These are phyloP conservation scores for Ceramica pisi DNA, from an alignment of 2,888 invertebrate genomes.

Conservation along the genomic window DNA sequence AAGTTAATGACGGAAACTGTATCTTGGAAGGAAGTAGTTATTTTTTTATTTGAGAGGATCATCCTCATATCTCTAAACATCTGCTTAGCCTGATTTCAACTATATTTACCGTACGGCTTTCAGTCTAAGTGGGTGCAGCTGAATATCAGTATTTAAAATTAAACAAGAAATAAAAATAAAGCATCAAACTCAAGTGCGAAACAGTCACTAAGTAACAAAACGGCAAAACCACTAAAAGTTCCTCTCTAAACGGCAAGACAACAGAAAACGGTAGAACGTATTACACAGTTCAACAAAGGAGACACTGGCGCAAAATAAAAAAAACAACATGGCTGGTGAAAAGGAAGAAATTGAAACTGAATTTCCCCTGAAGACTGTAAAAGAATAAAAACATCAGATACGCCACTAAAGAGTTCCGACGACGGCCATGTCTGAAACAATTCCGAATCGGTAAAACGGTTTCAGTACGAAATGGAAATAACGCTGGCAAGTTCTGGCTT, in stretches of 20 bases:
- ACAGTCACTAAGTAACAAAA: slow-evolving; percentile 1
- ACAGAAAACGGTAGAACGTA: slow-evolving; percentile 33
- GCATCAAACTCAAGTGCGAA: slow-evolving; percentile 3
- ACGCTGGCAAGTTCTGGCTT: slow-evolving; percentile 43
- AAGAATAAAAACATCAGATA: slow-evolving; percentile 64
- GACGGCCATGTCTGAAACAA: slow-evolving; percentile 55
- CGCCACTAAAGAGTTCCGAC: slow-evolving; percentile 53
- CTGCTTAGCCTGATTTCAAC: no score
- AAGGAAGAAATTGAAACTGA: slow-evolving; percentile 68
- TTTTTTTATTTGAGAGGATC: no score
- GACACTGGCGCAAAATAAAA: slow-evolving; percentile 41
- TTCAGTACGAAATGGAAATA: slow-evolving; percentile 56
- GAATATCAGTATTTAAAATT: no score
- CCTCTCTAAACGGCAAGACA: slow-evolving; percentile 25
- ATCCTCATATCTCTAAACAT: no score
- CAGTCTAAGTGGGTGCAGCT: no score
- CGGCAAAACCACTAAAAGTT: slow-evolving; percentile 28
- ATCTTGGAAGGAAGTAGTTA: no score
- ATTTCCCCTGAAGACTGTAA: slow-evolving; percentile 68
- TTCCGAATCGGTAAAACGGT: slow-evolving; percentile 59
- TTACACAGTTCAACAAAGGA: slow-evolving; percentile 47
- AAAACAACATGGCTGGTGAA: slow-evolving; percentile 57
- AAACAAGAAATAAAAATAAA: not conserved
- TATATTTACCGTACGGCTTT: no score
- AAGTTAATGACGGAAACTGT: no score